phyloP scores from a whole-genome alignment of 1,140 invertebrate genomes.

The Saccostrea glomerata region DNA sequence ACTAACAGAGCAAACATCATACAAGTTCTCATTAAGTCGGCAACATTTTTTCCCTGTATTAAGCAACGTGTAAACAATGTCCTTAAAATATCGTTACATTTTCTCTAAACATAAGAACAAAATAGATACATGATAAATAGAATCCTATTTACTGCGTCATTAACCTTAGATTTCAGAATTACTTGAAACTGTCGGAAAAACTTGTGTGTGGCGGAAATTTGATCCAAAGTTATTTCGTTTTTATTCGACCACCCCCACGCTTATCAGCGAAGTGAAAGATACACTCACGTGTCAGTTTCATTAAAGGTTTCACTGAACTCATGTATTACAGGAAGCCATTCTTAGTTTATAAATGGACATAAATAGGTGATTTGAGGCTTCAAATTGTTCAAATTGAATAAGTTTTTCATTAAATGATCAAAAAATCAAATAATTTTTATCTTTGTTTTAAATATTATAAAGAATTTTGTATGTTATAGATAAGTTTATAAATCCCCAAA shows the following conservation, averaged over 20 bases:
- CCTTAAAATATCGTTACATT: neutral
- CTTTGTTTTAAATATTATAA: too few relatives aligned
- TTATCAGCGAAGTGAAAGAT: neutral
- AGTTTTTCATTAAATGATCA: too few relatives aligned
- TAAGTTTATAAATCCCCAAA: too few relatives aligned
- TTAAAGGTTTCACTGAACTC: neutral
- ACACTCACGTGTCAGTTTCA: neutral
- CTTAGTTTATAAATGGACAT: too few relatives aligned
- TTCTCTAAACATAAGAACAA: neutral
- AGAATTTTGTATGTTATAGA: too few relatives aligned
- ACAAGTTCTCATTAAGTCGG: neutral
- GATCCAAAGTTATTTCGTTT: neutral
- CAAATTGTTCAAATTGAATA: too few relatives aligned
- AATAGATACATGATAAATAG: constrained; percentile 26
- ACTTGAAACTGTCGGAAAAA: neutral
- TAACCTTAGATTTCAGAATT: constrained; percentile 2
- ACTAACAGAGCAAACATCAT: neutral
- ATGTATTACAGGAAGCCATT: too few relatives aligned
- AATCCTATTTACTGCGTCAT: constrained; percentile 10
- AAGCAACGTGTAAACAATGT: neutral
- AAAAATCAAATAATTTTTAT: too few relatives aligned
- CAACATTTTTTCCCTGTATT: neutral
- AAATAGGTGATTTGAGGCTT: too few relatives aligned
- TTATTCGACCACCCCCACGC: constrained; percentile 25
- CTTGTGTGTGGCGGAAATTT: constrained; percentile 28